Evolutionary conservation across 2,888 invertebrate genomes (phyloP).

Genomic region (Leucozona laternaria): DNA sequence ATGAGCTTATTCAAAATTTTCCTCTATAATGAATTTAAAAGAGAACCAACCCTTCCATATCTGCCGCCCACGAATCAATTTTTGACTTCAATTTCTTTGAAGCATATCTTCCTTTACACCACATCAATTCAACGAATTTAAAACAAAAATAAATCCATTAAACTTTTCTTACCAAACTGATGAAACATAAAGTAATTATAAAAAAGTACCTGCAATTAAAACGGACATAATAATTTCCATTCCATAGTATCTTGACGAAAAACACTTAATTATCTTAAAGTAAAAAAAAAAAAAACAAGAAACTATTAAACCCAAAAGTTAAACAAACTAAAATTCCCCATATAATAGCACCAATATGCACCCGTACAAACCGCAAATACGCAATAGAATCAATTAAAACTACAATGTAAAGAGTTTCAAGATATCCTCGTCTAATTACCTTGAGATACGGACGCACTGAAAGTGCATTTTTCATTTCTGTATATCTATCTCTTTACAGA

Average conservation of each 20-base stretch:
- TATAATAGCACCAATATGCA: not conserved
- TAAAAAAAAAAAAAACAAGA: not conserved
- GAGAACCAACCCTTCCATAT: too few relatives aligned
- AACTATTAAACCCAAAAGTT: not conserved
- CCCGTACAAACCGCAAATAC: slow-evolving; percentile 1
- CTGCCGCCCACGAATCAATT: too few relatives aligned
- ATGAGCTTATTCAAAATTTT: too few relatives aligned
- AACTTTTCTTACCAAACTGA: not conserved
- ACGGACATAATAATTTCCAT: not conserved
- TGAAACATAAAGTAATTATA: not conserved
- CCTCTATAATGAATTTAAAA: too few relatives aligned
- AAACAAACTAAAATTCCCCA: not conserved
- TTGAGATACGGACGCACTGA: slow-evolving; percentile 28
- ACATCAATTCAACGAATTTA: too few relatives aligned
- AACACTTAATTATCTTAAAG: not conserved
- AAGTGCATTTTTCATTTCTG: slow-evolving; percentile 12
- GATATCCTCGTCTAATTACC: slow-evolving; percentile 29
- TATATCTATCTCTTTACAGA: not conserved
- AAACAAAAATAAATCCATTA: too few relatives aligned
- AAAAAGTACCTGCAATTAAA: not conserved
- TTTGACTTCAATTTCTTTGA: too few relatives aligned
- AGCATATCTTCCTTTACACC: too few relatives aligned
- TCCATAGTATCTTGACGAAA: not conserved
- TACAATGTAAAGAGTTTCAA: slow-evolving; percentile 10
- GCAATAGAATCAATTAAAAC: slow-evolving; percentile 15